Conservation (phyloP, 2,797 vertebrate genomes). For the Spondyliosoma cantharus region DNA sequence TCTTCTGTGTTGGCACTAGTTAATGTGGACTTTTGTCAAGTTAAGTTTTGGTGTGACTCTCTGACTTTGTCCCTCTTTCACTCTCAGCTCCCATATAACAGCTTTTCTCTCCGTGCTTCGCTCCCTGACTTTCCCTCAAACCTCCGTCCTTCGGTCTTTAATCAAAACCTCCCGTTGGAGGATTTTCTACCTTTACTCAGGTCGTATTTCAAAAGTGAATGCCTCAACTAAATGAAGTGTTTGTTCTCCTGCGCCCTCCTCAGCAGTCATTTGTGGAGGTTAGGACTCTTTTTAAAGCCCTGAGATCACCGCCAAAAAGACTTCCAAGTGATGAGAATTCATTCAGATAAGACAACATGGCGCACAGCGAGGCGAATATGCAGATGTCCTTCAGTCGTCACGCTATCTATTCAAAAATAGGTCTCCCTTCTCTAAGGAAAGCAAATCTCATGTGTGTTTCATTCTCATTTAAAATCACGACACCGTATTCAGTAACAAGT, state of each 20-base stretch:
- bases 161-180: constrained; percentile 17
- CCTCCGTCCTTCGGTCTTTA: neutral
- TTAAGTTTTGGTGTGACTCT: constrained; percentile 9
- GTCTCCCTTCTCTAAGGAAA: neutral
- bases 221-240: constrained; percentile 4
- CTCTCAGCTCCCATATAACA: neutral
- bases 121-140: neutral
- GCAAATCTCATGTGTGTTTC: neutral
- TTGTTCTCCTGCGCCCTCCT: neutral
- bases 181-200: constrained; percentile 12
- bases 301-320: neutral
- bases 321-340: neutral
- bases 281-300: constrained; percentile 9
- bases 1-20: too few relatives aligned
- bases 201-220: constrained; percentile 34
- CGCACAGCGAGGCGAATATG: neutral
- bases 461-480: neutral
- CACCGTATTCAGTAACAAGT: neutral
- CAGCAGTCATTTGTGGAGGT: constrained; percentile 22
- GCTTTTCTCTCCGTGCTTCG: neutral
- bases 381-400: neutral
- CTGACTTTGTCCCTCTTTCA: neutral
- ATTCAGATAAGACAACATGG: neutral
- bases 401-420: neutral
- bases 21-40: neutral